Conservation (phyloP, 2,888 invertebrate genomes). For the Leucophenga maculata region DNA sequence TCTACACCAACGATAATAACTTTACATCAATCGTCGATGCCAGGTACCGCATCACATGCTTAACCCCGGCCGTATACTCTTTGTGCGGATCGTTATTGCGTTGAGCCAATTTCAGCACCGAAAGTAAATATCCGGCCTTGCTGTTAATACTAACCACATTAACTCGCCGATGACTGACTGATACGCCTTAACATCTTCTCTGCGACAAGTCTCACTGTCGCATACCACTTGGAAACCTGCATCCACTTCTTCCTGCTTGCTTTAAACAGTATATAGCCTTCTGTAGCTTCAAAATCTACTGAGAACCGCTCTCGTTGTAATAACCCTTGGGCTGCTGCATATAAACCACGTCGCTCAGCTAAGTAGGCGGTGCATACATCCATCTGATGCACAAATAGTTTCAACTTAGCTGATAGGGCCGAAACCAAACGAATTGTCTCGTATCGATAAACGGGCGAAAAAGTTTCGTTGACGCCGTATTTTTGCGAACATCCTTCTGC, state of each 20-base stretch:
- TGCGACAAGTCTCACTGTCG: not conserved
- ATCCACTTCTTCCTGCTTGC: too few relatives aligned
- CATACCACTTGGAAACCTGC: too few relatives aligned
- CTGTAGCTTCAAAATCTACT: not conserved
- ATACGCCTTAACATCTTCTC: too few relatives aligned
- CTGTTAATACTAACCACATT: not conserved
- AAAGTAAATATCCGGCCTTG: not conserved
- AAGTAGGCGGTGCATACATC: too few relatives aligned
- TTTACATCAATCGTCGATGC: too few relatives aligned
- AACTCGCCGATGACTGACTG: not conserved
- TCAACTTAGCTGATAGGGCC: not conserved
- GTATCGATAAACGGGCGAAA: too few relatives aligned
- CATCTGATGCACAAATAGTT: too few relatives aligned
- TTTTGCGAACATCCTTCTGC: slow-evolving; percentile 1
- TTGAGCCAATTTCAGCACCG: not conserved
- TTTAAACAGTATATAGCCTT: not conserved
- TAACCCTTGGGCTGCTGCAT: slow-evolving; percentile 3
- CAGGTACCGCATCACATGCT: too few relatives aligned
- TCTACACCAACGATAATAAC: too few relatives aligned
- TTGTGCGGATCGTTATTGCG: not conserved
- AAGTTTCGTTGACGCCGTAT: not conserved
- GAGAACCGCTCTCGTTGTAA: not conserved
- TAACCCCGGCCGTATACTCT: too few relatives aligned
- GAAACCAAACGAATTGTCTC: not conserved
- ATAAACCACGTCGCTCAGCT: too few relatives aligned